phyloP scores from a whole-genome alignment of 53 echinoderm and acorn worm species.

The Apostichopus leukothele region DNA sequence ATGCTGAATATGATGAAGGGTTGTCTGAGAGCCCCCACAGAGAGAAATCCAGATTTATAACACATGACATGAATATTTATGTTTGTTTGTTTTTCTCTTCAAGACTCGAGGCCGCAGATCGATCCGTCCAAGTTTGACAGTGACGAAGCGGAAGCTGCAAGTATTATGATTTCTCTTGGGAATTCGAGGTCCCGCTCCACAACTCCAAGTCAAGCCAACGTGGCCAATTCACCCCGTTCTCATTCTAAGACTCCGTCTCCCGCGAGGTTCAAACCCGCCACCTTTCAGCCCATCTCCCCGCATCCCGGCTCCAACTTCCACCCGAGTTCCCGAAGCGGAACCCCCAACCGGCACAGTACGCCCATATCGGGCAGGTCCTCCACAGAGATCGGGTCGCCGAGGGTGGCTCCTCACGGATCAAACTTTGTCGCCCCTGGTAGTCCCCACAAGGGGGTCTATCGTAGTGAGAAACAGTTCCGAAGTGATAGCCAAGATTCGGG shows the following conservation, averaged over 20 bases:
- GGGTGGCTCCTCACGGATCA: conserved; percentile 62
- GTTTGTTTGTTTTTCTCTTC: not conserved
- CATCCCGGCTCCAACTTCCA: conserved; percentile 63
- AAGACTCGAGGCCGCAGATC: conserved; percentile 97
- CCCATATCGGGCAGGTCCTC: conserved; percentile 93
- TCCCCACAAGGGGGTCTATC: conserved; percentile 81
- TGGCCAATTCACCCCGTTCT: conserved; percentile 82
- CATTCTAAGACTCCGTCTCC: conserved; percentile 81
- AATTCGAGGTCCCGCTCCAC: conserved; percentile 91
- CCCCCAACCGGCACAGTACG: conserved; percentile 82
- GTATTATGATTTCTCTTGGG: conserved; percentile 85
- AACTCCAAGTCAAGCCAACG: conserved; percentile 69
- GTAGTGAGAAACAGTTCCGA: conserved; percentile 71
- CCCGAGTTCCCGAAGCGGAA: conserved; percentile 58
- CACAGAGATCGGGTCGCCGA: conserved; percentile 78
- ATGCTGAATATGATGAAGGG: no score
- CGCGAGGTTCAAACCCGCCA: conserved; percentile 58
- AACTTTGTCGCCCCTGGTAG: conserved; percentile 91
- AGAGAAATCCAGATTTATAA: no score
- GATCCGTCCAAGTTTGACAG: conserved; percentile 96
- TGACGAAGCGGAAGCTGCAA: conserved; percentile 94
- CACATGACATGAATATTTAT: no score
- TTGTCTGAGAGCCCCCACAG: no score
- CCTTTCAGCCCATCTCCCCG: conserved; percentile 89
- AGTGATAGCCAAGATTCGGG: conserved; percentile 92